Percentiles rank a stretch among this genome's conserved stretches.
These are phyloP conservation scores for Pelodiscus sinensis DNA, from an alignment of 2,113 vertebrate species.

Conservation along the genomic window DNA sequence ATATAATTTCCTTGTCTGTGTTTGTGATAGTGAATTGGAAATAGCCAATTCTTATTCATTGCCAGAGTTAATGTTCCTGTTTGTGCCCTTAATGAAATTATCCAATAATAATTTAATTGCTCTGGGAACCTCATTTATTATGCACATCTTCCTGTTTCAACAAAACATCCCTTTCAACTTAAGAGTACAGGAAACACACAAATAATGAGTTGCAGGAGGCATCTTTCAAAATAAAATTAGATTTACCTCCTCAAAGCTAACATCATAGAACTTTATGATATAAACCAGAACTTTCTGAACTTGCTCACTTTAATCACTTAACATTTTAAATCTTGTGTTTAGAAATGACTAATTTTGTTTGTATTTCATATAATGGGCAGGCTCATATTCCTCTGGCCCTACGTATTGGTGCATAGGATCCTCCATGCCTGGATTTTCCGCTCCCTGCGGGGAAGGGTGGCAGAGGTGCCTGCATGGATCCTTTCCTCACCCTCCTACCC, in stretches of 20 bases:
- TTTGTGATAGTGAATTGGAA: slow-evolving; percentile 37
- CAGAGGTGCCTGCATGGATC: not conserved
- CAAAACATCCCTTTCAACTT: slow-evolving; percentile 28
- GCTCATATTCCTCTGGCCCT: not conserved
- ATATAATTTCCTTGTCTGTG: slow-evolving; percentile 26
- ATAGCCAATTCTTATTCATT: not conserved
- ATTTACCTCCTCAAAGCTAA: slow-evolving; percentile 19
- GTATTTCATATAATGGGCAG: not conserved
- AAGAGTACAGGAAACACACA: slow-evolving; percentile 31
- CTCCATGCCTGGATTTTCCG: not conserved
- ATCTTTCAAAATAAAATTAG: slow-evolving; percentile 32
- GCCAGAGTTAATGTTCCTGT: slow-evolving; percentile 24
- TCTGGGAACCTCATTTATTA: slow-evolving; percentile 25
- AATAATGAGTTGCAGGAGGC: not conserved
- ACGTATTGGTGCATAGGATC: not conserved
- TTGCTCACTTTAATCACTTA: not conserved
- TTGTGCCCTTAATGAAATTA: slow-evolving; percentile 53
- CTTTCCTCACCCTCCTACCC: not conserved
- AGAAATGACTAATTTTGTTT: not conserved
- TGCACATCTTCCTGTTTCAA: slow-evolving; percentile 29
- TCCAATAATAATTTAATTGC: slow-evolving; percentile 34
- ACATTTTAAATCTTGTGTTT: not conserved
- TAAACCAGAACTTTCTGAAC: not conserved
- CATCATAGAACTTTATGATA: not conserved
- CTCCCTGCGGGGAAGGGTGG: not conserved